These are phyloP conservation scores for Atrichornis clamosus DNA, from an alignment of 2,113 vertebrate species.

Conservation along the genomic window DNA sequence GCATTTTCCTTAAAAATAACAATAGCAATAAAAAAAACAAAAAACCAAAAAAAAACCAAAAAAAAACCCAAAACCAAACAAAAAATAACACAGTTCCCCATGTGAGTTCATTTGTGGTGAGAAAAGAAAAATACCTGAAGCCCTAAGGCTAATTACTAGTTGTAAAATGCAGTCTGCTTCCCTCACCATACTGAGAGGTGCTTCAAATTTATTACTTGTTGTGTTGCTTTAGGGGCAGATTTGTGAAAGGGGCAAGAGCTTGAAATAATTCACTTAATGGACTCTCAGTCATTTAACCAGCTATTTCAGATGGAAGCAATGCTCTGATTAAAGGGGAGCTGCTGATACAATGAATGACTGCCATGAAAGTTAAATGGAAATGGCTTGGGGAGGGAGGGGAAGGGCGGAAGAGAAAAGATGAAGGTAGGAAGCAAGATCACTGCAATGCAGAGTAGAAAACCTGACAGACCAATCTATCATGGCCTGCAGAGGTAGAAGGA, in stretches of 20 bases:
- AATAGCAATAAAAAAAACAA: too few relatives aligned
- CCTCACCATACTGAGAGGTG: not conserved
- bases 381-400: not conserved
- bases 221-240: not conserved
- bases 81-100: too few relatives aligned
- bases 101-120: not conserved
- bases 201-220: not conserved
- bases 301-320: not conserved
- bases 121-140: constrained; percentile 23
- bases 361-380: constrained; percentile 31
- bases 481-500: not conserved
- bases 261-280: constrained; percentile 38
- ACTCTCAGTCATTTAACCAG: not conserved
- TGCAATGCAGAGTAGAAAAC: not conserved
- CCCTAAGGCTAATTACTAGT: constrained; percentile 11
- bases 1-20: not conserved
- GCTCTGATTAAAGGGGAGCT: constrained; percentile 33
- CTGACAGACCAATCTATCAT: not conserved
- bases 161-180: constrained; percentile 27
- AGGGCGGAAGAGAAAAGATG: not conserved
- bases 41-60: not conserved
- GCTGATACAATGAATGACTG: constrained; percentile 6
- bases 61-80: too few relatives aligned
- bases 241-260: not conserved
- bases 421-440: not conserved